Percentiles rank a stretch among this genome's conserved stretches.
Conservation (phyloP, 2,113 vertebrate genomes). For the Ornithorhynchus anatinus region DNA sequence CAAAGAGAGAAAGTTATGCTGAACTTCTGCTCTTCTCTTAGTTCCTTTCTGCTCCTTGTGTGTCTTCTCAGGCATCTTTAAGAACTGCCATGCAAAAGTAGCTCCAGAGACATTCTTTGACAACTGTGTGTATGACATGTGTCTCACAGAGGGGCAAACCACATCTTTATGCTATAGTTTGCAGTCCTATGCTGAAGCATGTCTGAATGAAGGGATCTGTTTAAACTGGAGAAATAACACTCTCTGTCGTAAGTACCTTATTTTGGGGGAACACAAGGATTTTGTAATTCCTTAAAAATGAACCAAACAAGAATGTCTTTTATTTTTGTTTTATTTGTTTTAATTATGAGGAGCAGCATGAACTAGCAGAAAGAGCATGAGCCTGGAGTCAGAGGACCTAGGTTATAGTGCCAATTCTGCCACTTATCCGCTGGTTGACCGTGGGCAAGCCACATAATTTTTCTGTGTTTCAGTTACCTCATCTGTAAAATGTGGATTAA, state of each 20-base stretch:
- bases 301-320: not conserved
- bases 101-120: constrained; percentile 74
- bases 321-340: not conserved
- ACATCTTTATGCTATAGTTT: constrained; percentile 83
- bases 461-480: no score
- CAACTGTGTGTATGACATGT: constrained; percentile 85
- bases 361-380: no score
- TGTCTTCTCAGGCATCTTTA: constrained; percentile 78
- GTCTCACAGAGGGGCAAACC: constrained; percentile 73
- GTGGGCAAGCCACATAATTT: no score
- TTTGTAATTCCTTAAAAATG: not conserved
- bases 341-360: no score
- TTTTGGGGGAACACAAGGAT: not conserved
- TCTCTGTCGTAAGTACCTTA: constrained; percentile 83
- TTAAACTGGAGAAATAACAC: constrained; percentile 82
- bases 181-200: constrained; percentile 83
- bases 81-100: constrained; percentile 75
- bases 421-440: no score
- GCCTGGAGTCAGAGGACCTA: no score
- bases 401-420: no score
- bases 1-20: not conserved
- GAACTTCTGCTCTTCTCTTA: not conserved
- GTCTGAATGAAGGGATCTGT: constrained; percentile 73
- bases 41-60: not conserved
- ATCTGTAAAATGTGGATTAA: no score